Conservation (phyloP, 92 coral and sea anemone species). For the Actinostola sp. region DNA sequence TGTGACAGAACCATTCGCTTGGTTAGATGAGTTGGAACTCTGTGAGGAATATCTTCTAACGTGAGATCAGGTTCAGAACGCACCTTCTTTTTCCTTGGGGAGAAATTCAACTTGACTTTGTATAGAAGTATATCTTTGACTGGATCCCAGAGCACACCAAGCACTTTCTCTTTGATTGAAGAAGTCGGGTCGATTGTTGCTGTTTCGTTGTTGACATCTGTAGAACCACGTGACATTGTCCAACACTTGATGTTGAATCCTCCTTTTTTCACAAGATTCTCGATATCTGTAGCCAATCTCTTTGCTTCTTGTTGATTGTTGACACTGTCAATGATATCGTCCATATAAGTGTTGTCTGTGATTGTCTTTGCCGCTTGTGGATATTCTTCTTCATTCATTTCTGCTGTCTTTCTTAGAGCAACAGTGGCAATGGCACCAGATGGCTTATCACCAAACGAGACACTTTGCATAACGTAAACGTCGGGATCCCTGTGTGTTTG, state of each 20-base stretch:
- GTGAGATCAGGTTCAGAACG: constrained; percentile 27
- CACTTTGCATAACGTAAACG: constrained; percentile 27
- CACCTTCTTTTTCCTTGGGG: constrained; percentile 16
- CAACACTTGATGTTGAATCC: too few relatives aligned
- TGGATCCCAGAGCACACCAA: too few relatives aligned
- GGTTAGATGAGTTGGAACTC: constrained; percentile 28
- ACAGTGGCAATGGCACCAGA: constrained; percentile 16
- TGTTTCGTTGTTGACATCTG: neutral
- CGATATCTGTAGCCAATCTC: constrained; percentile 13
- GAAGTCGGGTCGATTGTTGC: neutral
- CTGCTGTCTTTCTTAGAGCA: constrained; percentile 29
- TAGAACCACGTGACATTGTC: too few relatives aligned
- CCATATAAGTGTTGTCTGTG: constrained; percentile 29
- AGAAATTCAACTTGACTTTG: constrained; percentile 13
- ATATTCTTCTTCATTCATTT: constrained; percentile 13
- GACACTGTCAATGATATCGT: constrained; percentile 30
- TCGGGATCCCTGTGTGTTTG: constrained; percentile 40
- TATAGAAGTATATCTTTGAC: too few relatives aligned
- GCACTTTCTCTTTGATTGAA: too few relatives aligned
- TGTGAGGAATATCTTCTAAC: constrained; percentile 12
- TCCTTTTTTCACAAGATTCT: too few relatives aligned
- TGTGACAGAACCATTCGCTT: constrained; percentile 48
- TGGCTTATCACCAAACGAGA: constrained; percentile 60
- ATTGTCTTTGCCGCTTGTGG: constrained; percentile 29
- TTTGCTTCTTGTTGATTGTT: constrained; percentile 1